These are phyloP conservation scores for Ictalurus furcatus DNA, from an alignment of 2,113 vertebrate species.

Conservation along the genomic window DNA sequence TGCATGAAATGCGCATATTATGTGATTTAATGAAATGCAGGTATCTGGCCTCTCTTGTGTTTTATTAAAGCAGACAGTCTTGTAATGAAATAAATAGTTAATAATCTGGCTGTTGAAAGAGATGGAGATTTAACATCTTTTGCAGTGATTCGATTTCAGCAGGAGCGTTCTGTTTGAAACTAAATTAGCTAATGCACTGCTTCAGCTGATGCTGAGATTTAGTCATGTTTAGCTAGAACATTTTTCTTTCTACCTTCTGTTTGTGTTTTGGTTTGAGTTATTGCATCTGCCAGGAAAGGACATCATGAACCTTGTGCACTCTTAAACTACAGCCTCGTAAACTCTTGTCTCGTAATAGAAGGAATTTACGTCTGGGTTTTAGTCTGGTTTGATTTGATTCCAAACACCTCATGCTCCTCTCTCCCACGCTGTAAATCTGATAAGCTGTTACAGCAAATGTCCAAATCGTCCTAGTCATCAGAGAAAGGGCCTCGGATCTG, in stretches of 20 bases:
- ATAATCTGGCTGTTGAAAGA: background rate
- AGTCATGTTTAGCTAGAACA: background rate
- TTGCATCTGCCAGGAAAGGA: background rate
- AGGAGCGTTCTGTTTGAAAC: constrained; percentile 21
- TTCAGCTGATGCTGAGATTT: background rate
- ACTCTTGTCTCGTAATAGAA: background rate
- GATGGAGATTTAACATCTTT: background rate
- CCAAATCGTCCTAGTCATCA: background rate
- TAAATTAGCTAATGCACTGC: background rate
- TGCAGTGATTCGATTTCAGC: constrained; percentile 22
- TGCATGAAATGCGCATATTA: constrained; percentile 1
- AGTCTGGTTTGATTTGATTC: background rate
- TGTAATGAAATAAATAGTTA: background rate
- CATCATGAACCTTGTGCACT: background rate
- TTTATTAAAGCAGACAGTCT: background rate
- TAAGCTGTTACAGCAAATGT: background rate
- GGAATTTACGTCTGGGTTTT: background rate
- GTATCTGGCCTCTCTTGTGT: background rate
- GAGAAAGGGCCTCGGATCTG: background rate
- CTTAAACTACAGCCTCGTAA: constrained; percentile 2
- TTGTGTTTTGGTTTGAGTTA: background rate
- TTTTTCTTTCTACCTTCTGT: background rate
- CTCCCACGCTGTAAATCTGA: background rate
- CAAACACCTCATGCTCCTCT: background rate
- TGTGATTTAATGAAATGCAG: background rate